These are phyloP conservation scores for Coleophora flavipennella DNA, from an alignment of 2,888 invertebrate genomes.

Conservation along the genomic window DNA sequence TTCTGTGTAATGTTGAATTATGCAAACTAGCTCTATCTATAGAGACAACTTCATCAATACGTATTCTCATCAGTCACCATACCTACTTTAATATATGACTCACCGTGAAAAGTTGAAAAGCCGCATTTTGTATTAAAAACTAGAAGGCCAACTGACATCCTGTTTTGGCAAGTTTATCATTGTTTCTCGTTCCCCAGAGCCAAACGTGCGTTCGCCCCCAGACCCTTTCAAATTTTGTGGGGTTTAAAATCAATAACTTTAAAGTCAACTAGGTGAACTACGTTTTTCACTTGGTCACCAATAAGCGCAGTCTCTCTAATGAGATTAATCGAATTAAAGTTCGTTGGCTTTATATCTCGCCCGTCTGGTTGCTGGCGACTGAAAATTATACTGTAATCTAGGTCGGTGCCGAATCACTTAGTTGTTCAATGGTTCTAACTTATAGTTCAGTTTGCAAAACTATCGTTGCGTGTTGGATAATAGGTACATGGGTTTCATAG, in stretches of 20 bases:
- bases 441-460: too few species aligned
- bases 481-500: too few species aligned
- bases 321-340: conserved; percentile 1
- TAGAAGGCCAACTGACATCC: conserved; percentile 33
- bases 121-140: conserved; percentile 17
- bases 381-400: background rate
- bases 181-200: conserved; percentile 29
- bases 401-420: background rate
- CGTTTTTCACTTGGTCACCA: too few species aligned
- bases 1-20: too few species aligned
- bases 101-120: conserved; percentile 20
- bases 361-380: background rate
- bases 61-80: too few species aligned
- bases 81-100: too few species aligned
- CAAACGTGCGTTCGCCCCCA: conserved; percentile 53
- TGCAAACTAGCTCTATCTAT: too few species aligned
- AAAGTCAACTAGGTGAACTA: too few species aligned
- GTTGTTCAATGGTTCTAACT: too few species aligned
- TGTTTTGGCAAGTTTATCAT: conserved; percentile 47
- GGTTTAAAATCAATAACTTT: conserved; percentile 58
- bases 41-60: too few species aligned
- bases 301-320: background rate
- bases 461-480: too few species aligned
- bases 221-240: conserved; percentile 46
- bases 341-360: background rate